These are phyloP conservation scores for Morpho achilles DNA, from an alignment of 2,888 invertebrate genomes.

Conservation along the genomic window DNA sequence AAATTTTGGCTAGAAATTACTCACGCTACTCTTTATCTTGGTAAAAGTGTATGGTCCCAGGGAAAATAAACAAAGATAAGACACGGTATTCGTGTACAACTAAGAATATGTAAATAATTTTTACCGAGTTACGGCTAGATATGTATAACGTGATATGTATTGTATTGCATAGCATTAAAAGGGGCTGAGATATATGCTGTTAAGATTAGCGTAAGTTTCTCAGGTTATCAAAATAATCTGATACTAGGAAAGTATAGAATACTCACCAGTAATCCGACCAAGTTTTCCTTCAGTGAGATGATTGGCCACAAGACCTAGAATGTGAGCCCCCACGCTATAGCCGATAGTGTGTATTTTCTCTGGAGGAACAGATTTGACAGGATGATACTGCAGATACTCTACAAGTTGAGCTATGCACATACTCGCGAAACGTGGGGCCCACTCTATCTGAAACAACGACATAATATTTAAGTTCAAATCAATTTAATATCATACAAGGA, in stretches of 20 bases:
- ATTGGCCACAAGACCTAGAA: conserved; percentile 90
- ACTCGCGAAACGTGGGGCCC: conserved; percentile 81
- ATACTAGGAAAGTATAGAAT: neutral
- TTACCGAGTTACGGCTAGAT: too few relatives aligned
- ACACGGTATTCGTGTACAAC: too few relatives aligned
- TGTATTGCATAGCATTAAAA: too few relatives aligned
- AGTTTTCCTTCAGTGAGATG: conserved; percentile 87
- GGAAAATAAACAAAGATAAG: too few relatives aligned
- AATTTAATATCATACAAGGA: neutral
- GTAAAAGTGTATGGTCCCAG: too few relatives aligned
- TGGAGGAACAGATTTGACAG: conserved; percentile 83
- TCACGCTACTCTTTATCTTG: too few relatives aligned
- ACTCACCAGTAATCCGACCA: conserved; percentile 82
- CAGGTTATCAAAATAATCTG: too few relatives aligned
- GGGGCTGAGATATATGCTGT: too few relatives aligned
- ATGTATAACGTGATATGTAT: too few relatives aligned
- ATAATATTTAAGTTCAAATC: conserved; percentile 1
- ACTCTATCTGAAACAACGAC: conserved; percentile 67
- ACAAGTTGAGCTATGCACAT: conserved; percentile 90
- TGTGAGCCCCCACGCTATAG: conserved; percentile 93
- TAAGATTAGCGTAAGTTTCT: too few relatives aligned
- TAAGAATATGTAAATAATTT: too few relatives aligned
- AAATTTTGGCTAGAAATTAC: too few relatives aligned
- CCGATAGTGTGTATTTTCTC: conserved; percentile 89
- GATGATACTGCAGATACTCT: conserved; percentile 87